These are phyloP conservation scores for Kryptopterus vitreolus DNA, from an alignment of 2,797 vertebrate genomes.

Conservation along the genomic window DNA sequence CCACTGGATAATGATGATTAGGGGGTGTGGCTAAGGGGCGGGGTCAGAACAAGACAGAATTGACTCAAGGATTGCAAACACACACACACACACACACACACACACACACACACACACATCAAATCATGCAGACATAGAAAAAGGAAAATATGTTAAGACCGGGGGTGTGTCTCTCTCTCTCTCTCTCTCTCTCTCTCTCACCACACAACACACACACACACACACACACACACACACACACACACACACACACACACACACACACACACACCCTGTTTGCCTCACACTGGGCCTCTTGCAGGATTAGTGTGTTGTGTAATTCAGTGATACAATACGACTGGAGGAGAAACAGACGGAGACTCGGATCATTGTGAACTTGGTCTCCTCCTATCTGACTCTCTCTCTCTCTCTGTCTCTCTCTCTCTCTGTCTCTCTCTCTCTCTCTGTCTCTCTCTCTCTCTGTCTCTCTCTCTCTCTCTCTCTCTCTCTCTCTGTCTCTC, in stretches of 20 bases:
- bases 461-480: neutral
- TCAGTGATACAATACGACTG: conserved; percentile 5
- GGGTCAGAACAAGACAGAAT: neutral
- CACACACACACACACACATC: conserved; percentile 2
- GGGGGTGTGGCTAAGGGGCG: neutral
- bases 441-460: conserved; percentile 13
- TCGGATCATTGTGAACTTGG: neutral
- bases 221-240: conserved; percentile 13
- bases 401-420: neutral
- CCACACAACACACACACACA: neutral
- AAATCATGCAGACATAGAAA: neutral
- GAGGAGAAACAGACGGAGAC: conserved; percentile 13
- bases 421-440: neutral
- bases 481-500: neutral
- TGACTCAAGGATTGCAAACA: neutral
- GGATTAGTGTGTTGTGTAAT: conserved; percentile 34
- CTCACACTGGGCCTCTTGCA: conserved; percentile 15
- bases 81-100: conserved; percentile 14
- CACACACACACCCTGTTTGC: conserved; percentile 31
- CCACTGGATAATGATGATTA: neutral
- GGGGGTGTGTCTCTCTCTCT: conserved; percentile 7
- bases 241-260: conserved; percentile 11
- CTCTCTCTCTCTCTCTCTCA: neutral
- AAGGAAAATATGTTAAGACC: conserved; percentile 4
- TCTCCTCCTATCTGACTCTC: conserved; percentile 8